Evolutionary conservation across 2,888 invertebrate genomes (phyloP).

Genomic region (Hipparchia sbordonii): DNA sequence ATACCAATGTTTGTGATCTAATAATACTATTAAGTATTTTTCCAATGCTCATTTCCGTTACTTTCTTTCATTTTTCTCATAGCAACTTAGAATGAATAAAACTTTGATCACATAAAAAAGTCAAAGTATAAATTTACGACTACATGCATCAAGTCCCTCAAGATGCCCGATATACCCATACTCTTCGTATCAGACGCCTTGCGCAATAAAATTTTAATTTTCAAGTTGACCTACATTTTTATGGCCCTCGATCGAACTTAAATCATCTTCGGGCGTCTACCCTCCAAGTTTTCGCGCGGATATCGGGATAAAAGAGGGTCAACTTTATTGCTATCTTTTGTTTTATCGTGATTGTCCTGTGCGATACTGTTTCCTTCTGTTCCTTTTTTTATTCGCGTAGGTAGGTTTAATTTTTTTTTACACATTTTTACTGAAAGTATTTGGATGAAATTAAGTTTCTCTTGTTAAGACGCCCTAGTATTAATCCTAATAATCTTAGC

Average conservation of each 20-base stretch:
- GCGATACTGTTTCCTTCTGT: slow-evolving; percentile 56
- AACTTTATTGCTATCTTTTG: slow-evolving; percentile 72
- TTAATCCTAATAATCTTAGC: too few relatives aligned
- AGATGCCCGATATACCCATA: neutral
- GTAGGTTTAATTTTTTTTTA: too few relatives aligned
- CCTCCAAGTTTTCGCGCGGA: slow-evolving; percentile 61
- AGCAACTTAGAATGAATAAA: neutral
- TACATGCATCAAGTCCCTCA: slow-evolving; percentile 7
- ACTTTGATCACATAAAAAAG: slow-evolving; percentile 2
- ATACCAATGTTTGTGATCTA: too few relatives aligned
- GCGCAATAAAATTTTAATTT: slow-evolving; percentile 68
- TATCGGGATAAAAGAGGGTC: slow-evolving; percentile 72
- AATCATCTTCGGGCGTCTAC: slow-evolving; percentile 31
- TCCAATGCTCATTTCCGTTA: too few relatives aligned
- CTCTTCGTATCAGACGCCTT: slow-evolving; percentile 22
- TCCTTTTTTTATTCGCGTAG: slow-evolving; percentile 44
- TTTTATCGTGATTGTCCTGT: slow-evolving; percentile 74
- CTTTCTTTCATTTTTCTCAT: too few relatives aligned
- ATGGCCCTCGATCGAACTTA: slow-evolving; percentile 42
- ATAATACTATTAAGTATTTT: too few relatives aligned
- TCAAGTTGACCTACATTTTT: slow-evolving; percentile 65
- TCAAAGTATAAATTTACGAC: slow-evolving; percentile 7
- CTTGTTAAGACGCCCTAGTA: too few relatives aligned
- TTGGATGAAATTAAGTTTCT: too few relatives aligned
- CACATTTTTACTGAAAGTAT: too few relatives aligned